Evolutionary conservation across 2,797 vertebrate genomes (phyloP).

Genomic region (Myripristis murdjan): DNA sequence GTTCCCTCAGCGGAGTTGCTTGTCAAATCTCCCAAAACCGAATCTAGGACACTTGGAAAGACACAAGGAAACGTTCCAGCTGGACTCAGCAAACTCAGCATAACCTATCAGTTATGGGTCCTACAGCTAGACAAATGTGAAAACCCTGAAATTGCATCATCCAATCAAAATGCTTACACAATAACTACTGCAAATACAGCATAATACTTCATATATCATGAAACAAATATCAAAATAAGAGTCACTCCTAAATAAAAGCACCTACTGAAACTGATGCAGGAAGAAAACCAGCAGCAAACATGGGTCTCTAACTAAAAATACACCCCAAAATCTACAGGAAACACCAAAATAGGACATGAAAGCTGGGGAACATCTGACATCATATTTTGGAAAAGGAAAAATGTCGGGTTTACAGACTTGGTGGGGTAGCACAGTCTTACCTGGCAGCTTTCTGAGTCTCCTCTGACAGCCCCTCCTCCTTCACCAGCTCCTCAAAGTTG

Average conservation of each 20-base stretch:
- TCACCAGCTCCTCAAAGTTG: constrained; percentile 98
- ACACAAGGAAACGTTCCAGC: not conserved
- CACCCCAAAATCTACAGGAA: not conserved
- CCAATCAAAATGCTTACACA: too few species aligned
- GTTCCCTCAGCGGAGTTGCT: constrained; percentile 98
- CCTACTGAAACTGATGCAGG: not conserved
- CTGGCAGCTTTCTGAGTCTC: constrained; percentile 95
- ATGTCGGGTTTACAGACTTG: not conserved
- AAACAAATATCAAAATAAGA: too few species aligned
- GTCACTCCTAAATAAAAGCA: too few species aligned
- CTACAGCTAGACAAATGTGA: constrained; percentile 23
- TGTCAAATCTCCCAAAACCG: constrained; percentile 93
- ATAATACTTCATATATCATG: not conserved
- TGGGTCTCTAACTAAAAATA: too few species aligned
- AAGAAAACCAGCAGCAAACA: too few species aligned
- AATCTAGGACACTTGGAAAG: constrained; percentile 87
- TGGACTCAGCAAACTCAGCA: not conserved
- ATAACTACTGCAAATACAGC: not conserved
- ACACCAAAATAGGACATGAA: not conserved
- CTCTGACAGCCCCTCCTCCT: constrained; percentile 95
- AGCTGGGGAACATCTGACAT: not conserved
- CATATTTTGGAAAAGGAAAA: not conserved
- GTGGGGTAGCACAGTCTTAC: constrained; percentile 72
- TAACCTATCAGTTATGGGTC: too few species aligned
- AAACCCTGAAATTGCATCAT: not conserved